Evolutionary conservation across 2,797 vertebrate genomes (phyloP).

Genomic region (Discoglossus pictus): DNA sequence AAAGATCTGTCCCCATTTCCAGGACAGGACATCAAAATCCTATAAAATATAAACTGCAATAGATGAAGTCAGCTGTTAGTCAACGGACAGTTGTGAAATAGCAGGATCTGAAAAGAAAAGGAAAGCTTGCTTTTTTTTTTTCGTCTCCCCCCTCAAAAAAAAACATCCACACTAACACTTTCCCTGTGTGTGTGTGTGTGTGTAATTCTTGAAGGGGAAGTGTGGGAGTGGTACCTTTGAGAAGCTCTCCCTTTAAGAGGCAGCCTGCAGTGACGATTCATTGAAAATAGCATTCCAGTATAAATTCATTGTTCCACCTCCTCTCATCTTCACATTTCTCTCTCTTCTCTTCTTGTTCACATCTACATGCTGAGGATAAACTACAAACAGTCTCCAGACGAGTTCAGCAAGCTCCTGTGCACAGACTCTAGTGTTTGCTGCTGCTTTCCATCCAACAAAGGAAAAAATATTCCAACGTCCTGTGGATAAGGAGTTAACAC

Average conservation of each 20-base stretch:
- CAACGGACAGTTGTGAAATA: slow-evolving; percentile 55
- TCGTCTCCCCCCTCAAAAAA: slow-evolving; percentile 28
- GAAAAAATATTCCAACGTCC: too few relatives aligned
- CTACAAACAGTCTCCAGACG: slow-evolving; percentile 11
- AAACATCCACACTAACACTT: slow-evolving; percentile 54
- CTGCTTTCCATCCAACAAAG: not conserved
- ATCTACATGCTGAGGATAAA: slow-evolving; percentile 73
- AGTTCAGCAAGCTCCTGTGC: slow-evolving; percentile 6
- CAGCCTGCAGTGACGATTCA: slow-evolving; percentile 80
- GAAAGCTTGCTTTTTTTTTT: slow-evolving; percentile 50
- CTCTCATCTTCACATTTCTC: slow-evolving; percentile 78
- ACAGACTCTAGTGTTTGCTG: not conserved
- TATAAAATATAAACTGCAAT: not conserved
- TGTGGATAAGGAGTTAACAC: slow-evolving; percentile 6
- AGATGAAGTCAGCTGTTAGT: slow-evolving; percentile 59
- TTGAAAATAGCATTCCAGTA: slow-evolving; percentile 80
- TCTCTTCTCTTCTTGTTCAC: slow-evolving; percentile 70
- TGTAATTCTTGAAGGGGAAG: slow-evolving; percentile 63
- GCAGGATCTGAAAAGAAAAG: slow-evolving; percentile 49
- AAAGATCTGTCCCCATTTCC: slow-evolving; percentile 20
- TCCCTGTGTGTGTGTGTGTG: slow-evolving; percentile 68
- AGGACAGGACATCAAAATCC: slow-evolving; percentile 36
- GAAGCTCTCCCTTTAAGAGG: slow-evolving; percentile 78
- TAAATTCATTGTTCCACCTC: slow-evolving; percentile 84
- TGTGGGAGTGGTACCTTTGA: slow-evolving; percentile 73